phyloP scores from a whole-genome alignment of 2,797 vertebrate genomes.

The Emydoidea blandingii region DNA sequence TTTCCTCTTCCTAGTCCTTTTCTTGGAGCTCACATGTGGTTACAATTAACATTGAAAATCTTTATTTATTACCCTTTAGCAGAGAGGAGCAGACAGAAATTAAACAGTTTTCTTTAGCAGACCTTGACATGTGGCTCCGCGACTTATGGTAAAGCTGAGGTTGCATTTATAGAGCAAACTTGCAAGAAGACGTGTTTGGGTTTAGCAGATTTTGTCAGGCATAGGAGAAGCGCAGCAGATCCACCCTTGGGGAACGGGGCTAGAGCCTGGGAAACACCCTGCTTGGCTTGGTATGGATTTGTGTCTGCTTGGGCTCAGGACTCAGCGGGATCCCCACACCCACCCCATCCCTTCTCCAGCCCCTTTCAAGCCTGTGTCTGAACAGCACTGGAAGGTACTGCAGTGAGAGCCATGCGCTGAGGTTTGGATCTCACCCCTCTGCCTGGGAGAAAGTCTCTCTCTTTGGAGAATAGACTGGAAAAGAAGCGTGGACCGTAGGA shows the following conservation, averaged over 20 bases:
- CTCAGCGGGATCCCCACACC: background rate
- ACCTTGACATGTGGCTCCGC: conserved; percentile 8
- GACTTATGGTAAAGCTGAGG: background rate
- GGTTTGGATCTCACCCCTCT: background rate
- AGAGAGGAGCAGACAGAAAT: conserved; percentile 50
- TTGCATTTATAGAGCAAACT: background rate
- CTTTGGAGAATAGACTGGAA: background rate
- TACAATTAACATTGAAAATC: conserved; percentile 59
- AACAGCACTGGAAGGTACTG: background rate
- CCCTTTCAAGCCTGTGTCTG: background rate
- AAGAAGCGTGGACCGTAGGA: background rate
- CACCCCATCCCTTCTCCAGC: background rate
- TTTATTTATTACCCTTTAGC: conserved; percentile 52
- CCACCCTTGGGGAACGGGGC: background rate
- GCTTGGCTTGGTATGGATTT: background rate
- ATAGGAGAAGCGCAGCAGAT: background rate
- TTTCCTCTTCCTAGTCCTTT: conserved; percentile 30
- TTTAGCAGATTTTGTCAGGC: background rate
- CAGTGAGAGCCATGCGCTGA: background rate
- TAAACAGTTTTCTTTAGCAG: background rate
- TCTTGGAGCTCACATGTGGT: conserved; percentile 54
- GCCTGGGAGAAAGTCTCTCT: background rate
- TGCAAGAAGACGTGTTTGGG: background rate
- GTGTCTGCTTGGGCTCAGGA: background rate
- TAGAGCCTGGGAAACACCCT: background rate